Base-by-base conservation (phyloP, 1,140 invertebrate genomes). In the Ditylenchus dipsaci region DNA sequence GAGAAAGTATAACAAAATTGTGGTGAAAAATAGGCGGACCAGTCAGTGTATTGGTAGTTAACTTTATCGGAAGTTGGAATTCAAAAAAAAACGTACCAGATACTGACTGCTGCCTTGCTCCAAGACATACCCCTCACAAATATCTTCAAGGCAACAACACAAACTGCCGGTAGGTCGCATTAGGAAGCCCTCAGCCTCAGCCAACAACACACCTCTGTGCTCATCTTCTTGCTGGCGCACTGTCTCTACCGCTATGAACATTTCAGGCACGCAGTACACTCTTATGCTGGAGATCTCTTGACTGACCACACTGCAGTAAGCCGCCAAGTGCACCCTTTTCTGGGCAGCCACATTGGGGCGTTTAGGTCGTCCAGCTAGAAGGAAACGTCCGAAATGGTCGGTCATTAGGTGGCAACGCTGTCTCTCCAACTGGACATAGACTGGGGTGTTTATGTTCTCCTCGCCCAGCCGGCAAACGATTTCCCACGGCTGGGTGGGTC, bases 241-340 rank as follows among this genome's bases (percentile, higher is more conserved):
- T 56, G 64, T 81, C 53, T 82, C 77, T 38, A 82, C 68, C 21
- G 77, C 75, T 45, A 74, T 78, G 60, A 67, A 66, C 15, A 73
- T 74, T 58, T 80, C 80, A 8, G 78, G 79, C 13, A 80, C 78
- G 56, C 69, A 78, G 59, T 80, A 80, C n/a, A 80, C 74, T 29
- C 78, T 66, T 47, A 80, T 61, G 13, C 62, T 53, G 29, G 76
- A 59, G 3, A 33, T 62, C 29, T 57, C 42, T 75, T 47, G 65
- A 29, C n/a, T 74, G 42, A 13, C 57, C n/a, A 61, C 59, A n/a
- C 59, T 61, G 38, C 59, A 61, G 29, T 61, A 61, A 19, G 68
- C 73, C 15, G 75, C 65, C 11, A 82, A 33, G 49, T 70, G 69
- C 27, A 80, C 81, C 38, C 81, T 62, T 56, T 80, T 80, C 9